Evolutionary conservation across 2,113 vertebrate species (phyloP), one percentile per base, ranked within the genome.

Genomic region (Hemicordylus capensis): DNA sequence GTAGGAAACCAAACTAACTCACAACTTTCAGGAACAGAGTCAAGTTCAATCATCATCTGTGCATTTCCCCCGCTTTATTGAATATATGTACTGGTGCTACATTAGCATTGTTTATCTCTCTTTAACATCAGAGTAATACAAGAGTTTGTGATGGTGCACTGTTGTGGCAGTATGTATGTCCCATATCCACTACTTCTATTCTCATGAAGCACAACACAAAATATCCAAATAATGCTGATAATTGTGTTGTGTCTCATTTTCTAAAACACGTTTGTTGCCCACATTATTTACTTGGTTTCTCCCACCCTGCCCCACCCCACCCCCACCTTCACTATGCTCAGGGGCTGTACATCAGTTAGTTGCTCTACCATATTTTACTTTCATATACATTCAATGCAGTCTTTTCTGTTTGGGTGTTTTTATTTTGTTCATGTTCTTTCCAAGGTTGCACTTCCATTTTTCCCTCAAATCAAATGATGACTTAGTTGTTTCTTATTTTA

Each of bases 401-500:
- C 24, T 69, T 89, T 26, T 59, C 42, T 81, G 67, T 66, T 88
- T 82, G 86, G n/a, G 17, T 87, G 76, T 26, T 89, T 81, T 56
- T 81, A 61, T 37, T 5, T 44, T 19, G n/a, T 69, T 81, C 37
- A 22, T 42, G 81, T 28, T 34, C 24, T 15, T 22, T 8, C 10
- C 59, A 42, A 46, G 24, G 31, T 48, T 58, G 6, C 44, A 67
- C 37, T 87, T 31, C 24, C 8, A 54, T 87, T 87, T 88, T 64
- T 88, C 85, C n/a, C 85, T 88, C 78, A 81, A 86, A 91, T 77
- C 46, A 87, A 90, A 63, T 74, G 11, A 80, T 91, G 89, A 82
- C 85, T 89, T n/a, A 34, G 11, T 37, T 8, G 12, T 76, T 56
- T 56, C n/a, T 59, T 44, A 42, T 89, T 84, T 86, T 78, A 83